These are phyloP conservation scores for Rhodeus uyekii DNA, from an alignment of 2,797 vertebrate genomes.

Conservation along the genomic window DNA sequence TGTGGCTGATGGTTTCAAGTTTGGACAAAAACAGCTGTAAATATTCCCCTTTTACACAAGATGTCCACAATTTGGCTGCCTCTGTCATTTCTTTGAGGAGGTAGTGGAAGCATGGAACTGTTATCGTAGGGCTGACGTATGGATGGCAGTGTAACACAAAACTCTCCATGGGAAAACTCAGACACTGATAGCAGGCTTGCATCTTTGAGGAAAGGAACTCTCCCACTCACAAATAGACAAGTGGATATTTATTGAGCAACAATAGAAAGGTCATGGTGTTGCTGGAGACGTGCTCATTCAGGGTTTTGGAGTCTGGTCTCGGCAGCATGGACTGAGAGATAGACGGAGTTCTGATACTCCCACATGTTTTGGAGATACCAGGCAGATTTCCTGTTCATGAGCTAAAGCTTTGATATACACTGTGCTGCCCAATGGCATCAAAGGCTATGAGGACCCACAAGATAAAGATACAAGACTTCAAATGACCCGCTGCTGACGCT, in stretches of 20 bases:
- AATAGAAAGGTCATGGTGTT: background rate
- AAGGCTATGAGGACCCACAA: constrained; percentile 46
- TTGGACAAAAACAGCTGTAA: constrained; percentile 40
- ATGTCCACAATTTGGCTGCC: background rate
- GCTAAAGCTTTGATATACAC: constrained; percentile 57
- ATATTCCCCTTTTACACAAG: background rate
- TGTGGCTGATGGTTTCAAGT: constrained; percentile 29
- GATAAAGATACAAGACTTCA: constrained; percentile 45
- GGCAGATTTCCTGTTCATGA: constrained; percentile 65
- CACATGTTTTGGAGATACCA: constrained; percentile 55
- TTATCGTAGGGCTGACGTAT: background rate
- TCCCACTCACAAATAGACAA: constrained; percentile 9
- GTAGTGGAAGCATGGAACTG: background rate
- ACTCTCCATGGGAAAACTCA: constrained; percentile 32
- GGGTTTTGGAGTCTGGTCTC: background rate
- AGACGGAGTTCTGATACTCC: constrained; percentile 46
- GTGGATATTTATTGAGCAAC: constrained; percentile 32
- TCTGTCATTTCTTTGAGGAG: background rate
- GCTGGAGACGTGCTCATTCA: background rate
- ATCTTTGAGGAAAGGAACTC: background rate
- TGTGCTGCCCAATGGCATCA: constrained; percentile 56
- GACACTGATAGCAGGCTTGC: constrained; percentile 7
- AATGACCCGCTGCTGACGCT: background rate
- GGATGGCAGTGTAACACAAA: constrained; percentile 9
- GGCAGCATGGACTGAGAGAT: constrained; percentile 21